Base-by-base conservation (phyloP, 23 tunicate species). In the Clavelina lepadiformis region DNA sequence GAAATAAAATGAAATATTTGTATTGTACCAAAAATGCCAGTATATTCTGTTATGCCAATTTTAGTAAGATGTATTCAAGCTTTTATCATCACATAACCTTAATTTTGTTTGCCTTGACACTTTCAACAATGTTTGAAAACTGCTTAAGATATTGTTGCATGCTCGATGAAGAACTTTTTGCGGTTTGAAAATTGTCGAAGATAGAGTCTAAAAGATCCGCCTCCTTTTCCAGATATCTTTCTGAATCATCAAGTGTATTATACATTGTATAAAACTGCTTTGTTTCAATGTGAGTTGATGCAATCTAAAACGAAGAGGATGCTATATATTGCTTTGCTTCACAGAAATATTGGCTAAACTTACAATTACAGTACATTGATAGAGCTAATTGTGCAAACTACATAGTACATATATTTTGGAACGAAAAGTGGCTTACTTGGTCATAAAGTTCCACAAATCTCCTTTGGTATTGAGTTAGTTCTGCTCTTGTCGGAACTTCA, bases 401-500 rank as follows among this genome's bases (percentile, higher is more conserved):
- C 5, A 49, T 2, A 49, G 27, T 49, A 2, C 2, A 3, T 3
- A 20, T 2, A 28, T 69, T 2, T 30, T 18, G 18, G n/a, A 15
- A 8, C 11, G 37, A 26, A 34, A 56, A n/a, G n/a, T n/a, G n/a
- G n/a, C n/a, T 0, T 69, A 89, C 89, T 83, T 89, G 97, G 38
- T 89, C 71, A 47, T 89, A 89, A 30, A 89, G 79, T 51, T 89
- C 91, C 44, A 81, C 91, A 75, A 81, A 89, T 35, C 83, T 51
- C 55, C 65, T 75, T 34, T 89, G 91, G 69, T 81, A 89, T 56
- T 81, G 91, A 18, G 97, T 81, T 3, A 81, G 74, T 28, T 89
- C 97, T 6, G 97, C 97, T 69, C 97, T 69, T n/a, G 97, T 81
- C 2, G 97, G 97, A n/a, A 89, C 83, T 68, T 89, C 89, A 45